phyloP scores from a whole-genome alignment of 2,113 vertebrate species.

The Spilogale gracilis region DNA sequence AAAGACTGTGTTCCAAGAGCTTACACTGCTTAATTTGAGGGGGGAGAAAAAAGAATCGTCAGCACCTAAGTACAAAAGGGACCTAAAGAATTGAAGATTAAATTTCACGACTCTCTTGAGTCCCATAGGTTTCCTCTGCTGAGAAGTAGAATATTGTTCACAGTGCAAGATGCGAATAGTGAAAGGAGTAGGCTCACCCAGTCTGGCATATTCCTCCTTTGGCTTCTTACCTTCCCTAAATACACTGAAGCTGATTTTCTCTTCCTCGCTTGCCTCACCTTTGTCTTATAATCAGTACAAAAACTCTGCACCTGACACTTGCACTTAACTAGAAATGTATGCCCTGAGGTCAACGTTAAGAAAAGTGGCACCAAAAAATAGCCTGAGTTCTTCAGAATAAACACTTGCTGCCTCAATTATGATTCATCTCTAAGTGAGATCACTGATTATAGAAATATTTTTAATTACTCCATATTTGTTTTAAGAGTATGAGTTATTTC shows the following conservation, averaged over 20 bases:
- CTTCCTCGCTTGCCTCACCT: neutral
- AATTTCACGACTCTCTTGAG: neutral
- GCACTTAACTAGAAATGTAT: neutral
- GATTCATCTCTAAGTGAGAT: constrained; percentile 29
- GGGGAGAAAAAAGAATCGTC: neutral
- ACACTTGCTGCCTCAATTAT: neutral
- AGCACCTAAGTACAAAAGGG: neutral
- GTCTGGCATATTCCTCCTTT: neutral
- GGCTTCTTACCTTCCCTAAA: neutral
- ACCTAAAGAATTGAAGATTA: neutral
- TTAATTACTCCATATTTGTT: neutral
- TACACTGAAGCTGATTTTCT: neutral
- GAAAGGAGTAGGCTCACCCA: neutral
- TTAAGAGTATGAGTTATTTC: neutral
- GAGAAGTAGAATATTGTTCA: neutral
- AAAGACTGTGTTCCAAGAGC: neutral
- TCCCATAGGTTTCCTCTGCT: neutral
- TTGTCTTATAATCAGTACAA: neutral
- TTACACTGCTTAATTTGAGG: neutral
- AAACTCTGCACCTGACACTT: neutral
- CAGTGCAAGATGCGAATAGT: neutral
- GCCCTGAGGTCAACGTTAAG: neutral
- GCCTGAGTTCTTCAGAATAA: neutral
- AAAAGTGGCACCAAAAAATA: neutral
- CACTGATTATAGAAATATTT: neutral